phyloP scores from a whole-genome alignment of 2,113 vertebrate species.

The Cepphus grylle region DNA sequence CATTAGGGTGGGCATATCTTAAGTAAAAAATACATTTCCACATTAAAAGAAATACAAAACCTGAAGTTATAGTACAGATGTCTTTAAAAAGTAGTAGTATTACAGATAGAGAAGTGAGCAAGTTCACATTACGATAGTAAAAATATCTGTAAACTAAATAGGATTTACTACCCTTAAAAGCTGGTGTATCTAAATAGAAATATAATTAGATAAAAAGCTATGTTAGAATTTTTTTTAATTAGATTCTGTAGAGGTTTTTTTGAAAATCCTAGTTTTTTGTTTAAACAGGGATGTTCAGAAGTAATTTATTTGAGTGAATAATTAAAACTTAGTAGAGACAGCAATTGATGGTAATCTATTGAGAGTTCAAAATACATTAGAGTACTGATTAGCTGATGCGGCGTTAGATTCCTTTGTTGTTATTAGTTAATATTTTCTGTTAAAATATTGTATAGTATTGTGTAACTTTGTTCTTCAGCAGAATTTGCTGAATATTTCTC shows the following conservation, averaged over 20 bases:
- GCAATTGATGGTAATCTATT: not conserved
- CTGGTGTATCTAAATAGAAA: not conserved
- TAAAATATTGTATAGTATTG: not conserved
- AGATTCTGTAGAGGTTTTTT: not conserved
- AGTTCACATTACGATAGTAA: not conserved
- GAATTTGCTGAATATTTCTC: not conserved
- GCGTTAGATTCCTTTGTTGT: not conserved
- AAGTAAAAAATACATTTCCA: not conserved
- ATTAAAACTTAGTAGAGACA: not conserved
- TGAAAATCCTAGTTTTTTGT: not conserved
- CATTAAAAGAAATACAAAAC: not conserved
- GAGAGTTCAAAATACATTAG: not conserved
- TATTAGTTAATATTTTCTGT: not conserved
- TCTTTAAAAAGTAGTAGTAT: not conserved
- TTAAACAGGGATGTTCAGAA: not conserved
- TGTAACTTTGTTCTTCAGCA: not conserved
- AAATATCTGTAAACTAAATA: not conserved
- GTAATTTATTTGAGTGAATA: not conserved
- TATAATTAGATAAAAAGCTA: not conserved
- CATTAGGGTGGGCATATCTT: not conserved
- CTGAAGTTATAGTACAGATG: not conserved
- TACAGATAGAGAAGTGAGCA: not conserved
- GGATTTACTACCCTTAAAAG: not conserved
- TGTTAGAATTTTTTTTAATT: not conserved
- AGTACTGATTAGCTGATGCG: not conserved